A percentile compares a stretch with the other conserved stretches of the same genome.
These are phyloP conservation scores for Brachylomia viminalis DNA, from an alignment of 2,888 invertebrate genomes.

Conservation along the genomic window DNA sequence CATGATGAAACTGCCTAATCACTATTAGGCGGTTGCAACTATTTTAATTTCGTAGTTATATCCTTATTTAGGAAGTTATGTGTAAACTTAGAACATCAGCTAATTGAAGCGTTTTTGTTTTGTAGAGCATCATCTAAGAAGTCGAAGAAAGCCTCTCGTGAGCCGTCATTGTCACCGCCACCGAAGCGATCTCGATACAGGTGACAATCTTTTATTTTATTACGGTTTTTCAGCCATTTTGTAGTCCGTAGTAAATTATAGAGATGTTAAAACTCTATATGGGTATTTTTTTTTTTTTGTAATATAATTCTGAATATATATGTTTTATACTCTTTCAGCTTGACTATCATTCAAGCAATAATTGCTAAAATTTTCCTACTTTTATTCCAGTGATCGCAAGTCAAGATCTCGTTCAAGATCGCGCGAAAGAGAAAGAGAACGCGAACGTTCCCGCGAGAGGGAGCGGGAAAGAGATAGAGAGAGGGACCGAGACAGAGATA, in stretches of 20 bases:
- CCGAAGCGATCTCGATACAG: constrained; percentile 82
- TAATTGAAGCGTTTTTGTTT: constrained; percentile 53
- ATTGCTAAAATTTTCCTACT: not conserved
- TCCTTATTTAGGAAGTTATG: not conserved
- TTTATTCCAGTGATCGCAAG: constrained; percentile 77
- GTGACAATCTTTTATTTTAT: constrained; percentile 62
- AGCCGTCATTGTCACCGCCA: constrained; percentile 84
- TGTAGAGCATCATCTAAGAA: constrained; percentile 83
- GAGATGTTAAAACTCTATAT: not conserved
- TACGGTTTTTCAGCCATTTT: not conserved
- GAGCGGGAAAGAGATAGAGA: constrained; percentile 78
- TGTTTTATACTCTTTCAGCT: not conserved
- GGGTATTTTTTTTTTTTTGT: not conserved
- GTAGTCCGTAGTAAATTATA: not conserved
- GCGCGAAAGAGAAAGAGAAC: constrained; percentile 75
- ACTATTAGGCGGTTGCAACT: not conserved
- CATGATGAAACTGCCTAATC: not conserved
- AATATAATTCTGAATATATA: not conserved
- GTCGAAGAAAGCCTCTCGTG: constrained; percentile 85
- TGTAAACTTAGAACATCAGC: too few species aligned
- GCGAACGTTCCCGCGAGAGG: constrained; percentile 74
- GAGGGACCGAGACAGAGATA: constrained; percentile 76
- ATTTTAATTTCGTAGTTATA: not conserved
- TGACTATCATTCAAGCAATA: not conserved
- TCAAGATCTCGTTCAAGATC: constrained; percentile 82